Conservation (phyloP, 2,113 vertebrate genomes). For the Gallinago paraguaiae region DNA sequence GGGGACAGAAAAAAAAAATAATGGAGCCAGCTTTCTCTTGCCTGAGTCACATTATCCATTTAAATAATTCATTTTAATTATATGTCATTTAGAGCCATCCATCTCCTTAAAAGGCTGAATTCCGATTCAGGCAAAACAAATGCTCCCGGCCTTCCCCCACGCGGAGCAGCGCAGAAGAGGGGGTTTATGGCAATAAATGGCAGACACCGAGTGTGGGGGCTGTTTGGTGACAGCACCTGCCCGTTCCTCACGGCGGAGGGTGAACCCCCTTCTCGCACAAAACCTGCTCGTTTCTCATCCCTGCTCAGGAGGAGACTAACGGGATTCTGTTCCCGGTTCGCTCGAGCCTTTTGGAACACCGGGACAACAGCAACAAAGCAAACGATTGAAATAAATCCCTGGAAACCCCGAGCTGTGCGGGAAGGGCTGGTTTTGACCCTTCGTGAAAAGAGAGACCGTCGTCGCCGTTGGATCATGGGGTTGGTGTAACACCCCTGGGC, state of each 20-base stretch:
- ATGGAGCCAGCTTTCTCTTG: not conserved
- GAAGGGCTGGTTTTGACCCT: not conserved
- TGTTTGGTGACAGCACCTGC: accelerated
- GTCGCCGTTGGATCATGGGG: accelerated
- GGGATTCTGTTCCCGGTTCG: not conserved
- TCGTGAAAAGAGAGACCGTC: accelerated
- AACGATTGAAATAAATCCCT: not conserved
- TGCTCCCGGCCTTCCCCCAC: accelerated
- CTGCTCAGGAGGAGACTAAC: not conserved
- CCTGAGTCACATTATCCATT: not conserved
- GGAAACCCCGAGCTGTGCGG: accelerated
- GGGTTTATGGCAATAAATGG: accelerated
- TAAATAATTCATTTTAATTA: not conserved
- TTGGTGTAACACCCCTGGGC: accelerated
- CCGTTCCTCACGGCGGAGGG: accelerated
- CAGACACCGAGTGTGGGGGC: accelerated
- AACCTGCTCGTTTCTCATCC: not conserved
- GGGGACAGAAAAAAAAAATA: not conserved
- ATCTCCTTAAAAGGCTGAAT: not conserved
- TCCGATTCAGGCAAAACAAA: not conserved
- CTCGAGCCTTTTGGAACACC: not conserved
- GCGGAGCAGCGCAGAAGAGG: too few species aligned
- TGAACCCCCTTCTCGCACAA: not conserved
- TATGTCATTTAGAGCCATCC: not conserved
- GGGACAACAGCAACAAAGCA: not conserved